Conservation (phyloP, 2,113 vertebrate species). For the Ictidomys tridecemlineatus region DNA sequence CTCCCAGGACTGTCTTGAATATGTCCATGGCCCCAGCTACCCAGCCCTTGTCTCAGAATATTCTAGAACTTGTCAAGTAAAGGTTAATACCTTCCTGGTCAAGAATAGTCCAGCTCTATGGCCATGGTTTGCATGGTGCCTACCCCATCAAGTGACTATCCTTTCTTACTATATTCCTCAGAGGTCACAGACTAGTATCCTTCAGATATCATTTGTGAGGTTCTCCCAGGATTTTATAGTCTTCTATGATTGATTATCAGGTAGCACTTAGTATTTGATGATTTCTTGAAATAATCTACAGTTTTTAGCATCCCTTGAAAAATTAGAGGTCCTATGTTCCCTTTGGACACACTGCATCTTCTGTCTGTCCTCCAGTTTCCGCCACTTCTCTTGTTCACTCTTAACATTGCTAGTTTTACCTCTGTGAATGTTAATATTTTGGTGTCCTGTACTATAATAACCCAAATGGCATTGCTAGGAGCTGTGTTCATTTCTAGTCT, state of each 20-base stretch:
- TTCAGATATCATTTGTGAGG: neutral
- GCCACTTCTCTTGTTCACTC: neutral
- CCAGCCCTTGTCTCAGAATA: rapidly evolving
- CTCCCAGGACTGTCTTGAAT: no score
- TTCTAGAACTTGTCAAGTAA: neutral
- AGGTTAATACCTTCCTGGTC: neutral
- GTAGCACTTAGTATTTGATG: neutral
- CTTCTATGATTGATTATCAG: neutral
- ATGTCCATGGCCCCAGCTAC: no score
- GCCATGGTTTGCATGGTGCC: rapidly evolving
- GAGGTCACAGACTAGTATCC: neutral
- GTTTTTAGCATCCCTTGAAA: neutral
- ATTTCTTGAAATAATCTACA: neutral
- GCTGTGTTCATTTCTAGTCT: neutral
- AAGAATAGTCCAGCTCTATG: neutral
- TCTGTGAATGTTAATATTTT: neutral
- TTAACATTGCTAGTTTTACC: neutral
- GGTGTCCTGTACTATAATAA: neutral
- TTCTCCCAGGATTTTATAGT: neutral
- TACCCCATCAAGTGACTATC: neutral
- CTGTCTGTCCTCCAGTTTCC: neutral
- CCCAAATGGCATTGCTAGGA: neutral
- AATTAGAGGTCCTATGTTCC: neutral
- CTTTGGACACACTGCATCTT: rapidly evolving
- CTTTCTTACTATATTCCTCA: neutral